These are phyloP conservation scores for Limnephilus marmoratus DNA, from an alignment of 2,888 invertebrate species.

Conservation along the genomic window DNA sequence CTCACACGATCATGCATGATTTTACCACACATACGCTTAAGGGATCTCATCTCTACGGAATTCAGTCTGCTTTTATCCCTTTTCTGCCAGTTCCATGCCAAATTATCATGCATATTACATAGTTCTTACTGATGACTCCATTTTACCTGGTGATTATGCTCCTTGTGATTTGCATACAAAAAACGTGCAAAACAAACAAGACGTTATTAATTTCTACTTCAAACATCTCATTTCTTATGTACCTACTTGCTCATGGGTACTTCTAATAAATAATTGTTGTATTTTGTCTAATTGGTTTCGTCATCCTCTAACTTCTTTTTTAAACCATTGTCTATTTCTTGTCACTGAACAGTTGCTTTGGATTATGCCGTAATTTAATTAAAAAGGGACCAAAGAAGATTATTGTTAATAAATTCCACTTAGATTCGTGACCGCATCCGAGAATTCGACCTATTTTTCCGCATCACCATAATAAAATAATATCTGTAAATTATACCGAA, in stretches of 20 bases:
- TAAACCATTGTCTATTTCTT: not conserved
- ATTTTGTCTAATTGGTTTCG: not conserved
- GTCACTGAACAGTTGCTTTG: not conserved
- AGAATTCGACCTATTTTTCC: slow-evolving; percentile 40
- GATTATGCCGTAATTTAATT: not conserved
- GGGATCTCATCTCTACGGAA: no score
- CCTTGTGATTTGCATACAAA: not conserved
- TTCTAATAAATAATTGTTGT: not conserved
- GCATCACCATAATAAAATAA: slow-evolving; percentile 28
- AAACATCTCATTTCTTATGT: not conserved
- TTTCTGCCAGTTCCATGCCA: no score
- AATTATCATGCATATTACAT: no score
- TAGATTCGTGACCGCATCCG: slow-evolving; percentile 14
- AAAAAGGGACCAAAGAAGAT: not conserved
- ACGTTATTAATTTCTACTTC: not conserved
- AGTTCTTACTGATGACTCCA: not conserved
- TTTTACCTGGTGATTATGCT: not conserved
- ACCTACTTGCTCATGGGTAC: not conserved
- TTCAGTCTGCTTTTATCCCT: no score
- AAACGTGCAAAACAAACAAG: not conserved
- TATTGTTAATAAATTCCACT: not conserved
- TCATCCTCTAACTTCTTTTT: not conserved
- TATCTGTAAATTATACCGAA: not conserved
- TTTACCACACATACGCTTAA: no score
- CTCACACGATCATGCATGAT: no score